Evolutionary conservation across 2,797 vertebrate species (phyloP).

Genomic region (Phalanger gymnotis): DNA sequence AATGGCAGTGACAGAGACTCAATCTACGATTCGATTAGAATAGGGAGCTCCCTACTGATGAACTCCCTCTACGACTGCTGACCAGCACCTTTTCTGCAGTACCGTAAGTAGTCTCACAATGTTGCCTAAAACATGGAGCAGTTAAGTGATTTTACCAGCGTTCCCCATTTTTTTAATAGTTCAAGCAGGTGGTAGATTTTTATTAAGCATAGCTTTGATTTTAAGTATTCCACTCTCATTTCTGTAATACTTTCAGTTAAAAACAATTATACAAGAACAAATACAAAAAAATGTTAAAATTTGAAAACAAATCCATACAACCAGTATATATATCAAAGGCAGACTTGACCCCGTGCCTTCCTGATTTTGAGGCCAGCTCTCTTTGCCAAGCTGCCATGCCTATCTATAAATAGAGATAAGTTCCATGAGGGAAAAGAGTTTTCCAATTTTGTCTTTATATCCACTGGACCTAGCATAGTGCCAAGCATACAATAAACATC

Average conservation of each 20-base stretch:
- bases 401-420: not conserved
- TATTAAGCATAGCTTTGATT: not conserved
- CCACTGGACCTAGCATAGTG: accelerated
- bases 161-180: not conserved
- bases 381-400: not conserved
- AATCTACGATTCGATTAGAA: not conserved
- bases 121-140: not conserved
- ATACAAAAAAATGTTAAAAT: not conserved
- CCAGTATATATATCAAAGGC: not conserved
- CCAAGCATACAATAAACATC: not conserved
- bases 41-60: not conserved
- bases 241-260: not conserved
- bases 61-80: not conserved
- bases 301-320: not conserved
- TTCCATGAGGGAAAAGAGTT: not conserved
- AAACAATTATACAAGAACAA: not conserved
- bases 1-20: not conserved
- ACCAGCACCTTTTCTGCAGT: not conserved
- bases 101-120: not conserved
- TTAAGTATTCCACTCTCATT: not conserved
- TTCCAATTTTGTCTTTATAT: not conserved
- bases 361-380: not conserved
- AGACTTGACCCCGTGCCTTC: not conserved
- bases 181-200: not conserved
- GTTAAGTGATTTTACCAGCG: not conserved